Percentiles rank a stretch among this genome's conserved stretches.
Evolutionary conservation across 2,888 invertebrate genomes (phyloP).

Genomic region (Heteromyza rotundicornis): DNA sequence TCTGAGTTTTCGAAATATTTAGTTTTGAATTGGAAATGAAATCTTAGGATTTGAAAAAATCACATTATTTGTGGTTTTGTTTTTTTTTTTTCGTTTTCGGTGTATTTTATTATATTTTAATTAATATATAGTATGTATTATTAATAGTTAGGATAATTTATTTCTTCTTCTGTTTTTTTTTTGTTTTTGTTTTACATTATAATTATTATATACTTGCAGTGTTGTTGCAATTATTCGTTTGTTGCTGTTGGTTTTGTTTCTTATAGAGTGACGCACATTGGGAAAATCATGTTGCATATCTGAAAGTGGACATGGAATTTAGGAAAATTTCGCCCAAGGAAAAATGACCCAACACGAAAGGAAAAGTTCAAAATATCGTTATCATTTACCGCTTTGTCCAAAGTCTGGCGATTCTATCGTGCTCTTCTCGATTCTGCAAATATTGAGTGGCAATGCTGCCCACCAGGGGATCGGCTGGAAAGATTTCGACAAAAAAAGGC

Average conservation of each 20-base stretch:
- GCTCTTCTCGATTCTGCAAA: constrained; percentile 95
- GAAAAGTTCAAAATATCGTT: background rate
- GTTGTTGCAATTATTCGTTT: constrained; percentile 42
- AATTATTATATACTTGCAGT: constrained; percentile 45
- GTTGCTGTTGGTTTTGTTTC: constrained; percentile 36
- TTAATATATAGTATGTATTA: constrained; percentile 31
- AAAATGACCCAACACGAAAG: no score
- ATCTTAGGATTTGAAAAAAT: constrained; percentile 12
- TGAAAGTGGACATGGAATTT: constrained; percentile 29
- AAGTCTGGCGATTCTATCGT: constrained; percentile 95
- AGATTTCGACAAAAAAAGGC: constrained; percentile 13
- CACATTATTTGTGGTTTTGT: no score
- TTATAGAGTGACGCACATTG: constrained; percentile 27
- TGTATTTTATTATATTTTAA: background rate
- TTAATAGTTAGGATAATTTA: constrained; percentile 50
- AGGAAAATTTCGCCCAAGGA: background rate
- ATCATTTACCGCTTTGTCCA: constrained; percentile 92
- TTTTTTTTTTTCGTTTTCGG: constrained; percentile 8
- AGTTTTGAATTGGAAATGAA: constrained; percentile 23
- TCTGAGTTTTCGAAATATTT: constrained; percentile 20
- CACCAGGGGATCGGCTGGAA: constrained; percentile 91
- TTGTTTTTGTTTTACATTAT: constrained; percentile 38
- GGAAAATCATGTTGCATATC: constrained; percentile 62
- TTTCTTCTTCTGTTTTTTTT: constrained; percentile 17
- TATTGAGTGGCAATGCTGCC: constrained; percentile 99